Base-by-base conservation (phyloP, 1,140 invertebrate genomes). In the Globodera ellingtonae region DNA sequence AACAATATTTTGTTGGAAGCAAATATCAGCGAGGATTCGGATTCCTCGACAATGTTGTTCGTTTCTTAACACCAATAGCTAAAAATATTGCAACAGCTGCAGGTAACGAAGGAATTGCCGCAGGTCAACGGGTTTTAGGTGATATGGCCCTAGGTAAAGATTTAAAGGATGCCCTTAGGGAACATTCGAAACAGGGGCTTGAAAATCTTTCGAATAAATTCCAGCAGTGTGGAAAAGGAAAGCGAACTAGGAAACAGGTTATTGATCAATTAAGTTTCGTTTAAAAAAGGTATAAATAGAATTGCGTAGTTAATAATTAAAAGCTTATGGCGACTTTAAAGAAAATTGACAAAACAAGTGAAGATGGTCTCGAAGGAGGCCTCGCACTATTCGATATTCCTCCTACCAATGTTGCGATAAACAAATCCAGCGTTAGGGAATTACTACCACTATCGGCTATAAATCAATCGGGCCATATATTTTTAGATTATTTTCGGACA, bases 171-270 rank as follows among this genome's bases (percentile, higher is more conserved):
- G 18, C n/a, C 44, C 50, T 72, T 21, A 72, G 46, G 46, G 8
- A 24, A 1, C 72, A 74, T n/a, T 50, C 48, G 6, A 50, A 48
- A 10, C 21, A 74, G 48, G 72, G 35, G 13, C 44, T 74, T 13
- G 66, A 67, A 44, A 67, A 67, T 67, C 35, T 67, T 3, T 44
- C n/a, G 5, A 21, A 21, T 4, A 65, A 72, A 21, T n/a, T 72
- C n/a, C 13, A 72, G 46, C 72, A 72, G 18, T 72, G 72, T 46
- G 72, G 72, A 47, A 74, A 74, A 50, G 72, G 72, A 65, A 56
- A 75, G 1, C 50, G 50, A 4, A 52, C 1, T 13, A 52, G 10
- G 4, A 52, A 4, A 52, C 3, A 52, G 50, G 50, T 52, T 52
- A 9, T 56, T 59, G 73, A 75, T 15, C 66, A 65, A 50, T 56